These are phyloP conservation scores for Spodoptera littoralis DNA, from an alignment of 2,888 invertebrate genomes.

Conservation along the genomic window DNA sequence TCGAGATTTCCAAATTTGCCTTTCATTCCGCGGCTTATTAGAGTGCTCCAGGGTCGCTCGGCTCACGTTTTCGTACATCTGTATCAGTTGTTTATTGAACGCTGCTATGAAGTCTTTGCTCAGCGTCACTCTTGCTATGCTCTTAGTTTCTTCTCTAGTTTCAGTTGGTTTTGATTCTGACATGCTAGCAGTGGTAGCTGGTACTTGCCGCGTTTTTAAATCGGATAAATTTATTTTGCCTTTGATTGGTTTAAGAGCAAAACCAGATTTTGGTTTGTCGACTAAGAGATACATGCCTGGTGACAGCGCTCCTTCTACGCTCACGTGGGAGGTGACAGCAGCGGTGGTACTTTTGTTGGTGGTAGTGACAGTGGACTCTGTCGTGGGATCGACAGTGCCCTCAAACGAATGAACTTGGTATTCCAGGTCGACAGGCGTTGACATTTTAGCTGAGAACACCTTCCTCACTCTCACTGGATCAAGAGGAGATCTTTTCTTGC, in stretches of 20 bases:
- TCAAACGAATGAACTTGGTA: constrained; percentile 76
- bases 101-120: constrained; percentile 71
- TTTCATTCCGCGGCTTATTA: constrained; percentile 26
- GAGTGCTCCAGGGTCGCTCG: constrained; percentile 14
- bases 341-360: background rate
- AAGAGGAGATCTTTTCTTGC: constrained; percentile 65
- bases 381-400: constrained; percentile 29
- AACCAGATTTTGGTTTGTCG: constrained; percentile 63
- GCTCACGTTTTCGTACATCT: constrained; percentile 63
- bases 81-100: constrained; percentile 68
- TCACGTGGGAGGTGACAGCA: too few species aligned
- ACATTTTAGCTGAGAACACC: constrained; percentile 76
- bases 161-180: constrained; percentile 20
- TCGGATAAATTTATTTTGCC: constrained; percentile 40
- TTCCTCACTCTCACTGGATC: constrained; percentile 66
- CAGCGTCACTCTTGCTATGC: constrained; percentile 61
- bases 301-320: constrained; percentile 45
- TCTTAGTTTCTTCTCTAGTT: constrained; percentile 51
- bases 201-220: constrained; percentile 35
- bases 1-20: constrained; percentile 20
- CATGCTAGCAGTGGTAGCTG: constrained; percentile 16
- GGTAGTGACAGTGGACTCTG: background rate
- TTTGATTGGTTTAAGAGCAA: constrained; percentile 66
- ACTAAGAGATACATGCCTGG: constrained; percentile 75
- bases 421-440: constrained; percentile 76